A percentile compares a stretch with the other conserved stretches of the same genome.
These are phyloP conservation scores for Asobara japonica DNA, from an alignment of 1,140 invertebrate genomes.

Conservation along the genomic window DNA sequence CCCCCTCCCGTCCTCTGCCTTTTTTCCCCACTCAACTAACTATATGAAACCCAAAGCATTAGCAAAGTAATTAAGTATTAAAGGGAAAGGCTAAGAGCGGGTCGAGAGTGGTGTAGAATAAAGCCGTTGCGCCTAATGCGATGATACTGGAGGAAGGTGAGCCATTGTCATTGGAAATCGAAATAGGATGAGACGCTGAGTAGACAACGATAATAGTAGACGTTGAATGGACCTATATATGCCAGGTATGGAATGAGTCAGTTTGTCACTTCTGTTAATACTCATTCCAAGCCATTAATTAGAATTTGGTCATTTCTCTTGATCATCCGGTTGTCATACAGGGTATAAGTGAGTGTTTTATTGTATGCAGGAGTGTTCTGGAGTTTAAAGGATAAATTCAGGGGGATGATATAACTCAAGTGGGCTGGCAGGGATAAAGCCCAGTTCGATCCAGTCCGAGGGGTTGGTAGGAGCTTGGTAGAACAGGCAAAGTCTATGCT, in stretches of 20 bases:
- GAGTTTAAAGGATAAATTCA: not conserved
- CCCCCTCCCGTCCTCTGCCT: not conserved
- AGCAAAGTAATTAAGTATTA: constrained; percentile 20
- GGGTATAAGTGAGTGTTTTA: not conserved
- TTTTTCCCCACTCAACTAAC: not conserved
- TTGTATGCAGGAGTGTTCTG: not conserved
- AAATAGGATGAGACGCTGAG: not conserved
- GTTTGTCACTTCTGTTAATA: not conserved
- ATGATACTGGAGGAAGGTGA: not conserved
- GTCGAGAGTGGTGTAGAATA: not conserved
- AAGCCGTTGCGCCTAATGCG: constrained; percentile 4
- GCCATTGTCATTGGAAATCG: constrained; percentile 6
- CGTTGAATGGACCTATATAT: not conserved
- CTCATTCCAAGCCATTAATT: not conserved
- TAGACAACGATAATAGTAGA: not conserved
- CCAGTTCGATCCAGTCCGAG: not conserved
- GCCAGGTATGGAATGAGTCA: not conserved
- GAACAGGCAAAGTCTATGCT: not conserved
- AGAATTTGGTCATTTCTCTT: not conserved
- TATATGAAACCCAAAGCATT: constrained; percentile 5
- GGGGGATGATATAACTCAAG: not conserved
- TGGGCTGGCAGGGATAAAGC: not conserved
- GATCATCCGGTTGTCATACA: not conserved
- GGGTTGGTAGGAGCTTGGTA: not conserved
- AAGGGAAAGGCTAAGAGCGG: not conserved